Evolutionary conservation across 2,888 invertebrate species (phyloP).

Genomic region (Drosophila neutralis): DNA sequence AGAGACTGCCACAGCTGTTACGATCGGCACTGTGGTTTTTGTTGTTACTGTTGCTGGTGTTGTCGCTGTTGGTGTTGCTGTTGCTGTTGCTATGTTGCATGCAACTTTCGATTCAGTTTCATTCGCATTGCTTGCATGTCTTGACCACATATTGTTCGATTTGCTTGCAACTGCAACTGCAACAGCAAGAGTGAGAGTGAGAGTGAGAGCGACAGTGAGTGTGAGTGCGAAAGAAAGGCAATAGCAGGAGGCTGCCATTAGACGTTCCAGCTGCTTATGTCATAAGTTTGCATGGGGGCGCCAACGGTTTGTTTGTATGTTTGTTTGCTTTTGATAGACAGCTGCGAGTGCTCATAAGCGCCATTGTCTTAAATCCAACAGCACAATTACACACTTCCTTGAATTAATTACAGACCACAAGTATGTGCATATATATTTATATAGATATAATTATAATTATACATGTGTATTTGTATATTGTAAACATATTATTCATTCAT

Average conservation of each 20-base stretch:
- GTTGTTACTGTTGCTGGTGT: constrained; percentile 41
- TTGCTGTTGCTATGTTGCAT: constrained; percentile 58
- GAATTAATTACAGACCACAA: constrained; percentile 61
- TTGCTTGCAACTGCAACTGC: constrained; percentile 38
- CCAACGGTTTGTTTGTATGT: constrained; percentile 33
- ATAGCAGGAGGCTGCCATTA: constrained; percentile 65
- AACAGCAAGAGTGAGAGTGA: neutral
- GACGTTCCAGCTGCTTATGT: constrained; percentile 76
- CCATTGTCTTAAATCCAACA: constrained; percentile 65
- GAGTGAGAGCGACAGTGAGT: constrained; percentile 2
- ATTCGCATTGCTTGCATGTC: constrained; percentile 79
- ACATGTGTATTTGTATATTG: neutral
- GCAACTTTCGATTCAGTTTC: constrained; percentile 80
- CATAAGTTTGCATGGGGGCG: constrained; percentile 63
- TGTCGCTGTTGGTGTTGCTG: constrained; percentile 23
- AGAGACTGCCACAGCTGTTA: constrained; percentile 63
- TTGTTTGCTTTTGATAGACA: constrained; percentile 56
- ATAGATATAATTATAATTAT: neutral
- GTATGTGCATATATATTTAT: neutral
- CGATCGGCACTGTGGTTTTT: constrained; percentile 48
- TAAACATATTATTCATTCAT: constrained; percentile 6
- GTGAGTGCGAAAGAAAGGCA: constrained; percentile 1
- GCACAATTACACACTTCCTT: constrained; percentile 75
- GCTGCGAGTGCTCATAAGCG: constrained; percentile 49
- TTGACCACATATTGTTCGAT: constrained; percentile 74